These are phyloP conservation scores for Hyles euphorbiae DNA, from an alignment of 1,140 invertebrate species.

Conservation along the genomic window DNA sequence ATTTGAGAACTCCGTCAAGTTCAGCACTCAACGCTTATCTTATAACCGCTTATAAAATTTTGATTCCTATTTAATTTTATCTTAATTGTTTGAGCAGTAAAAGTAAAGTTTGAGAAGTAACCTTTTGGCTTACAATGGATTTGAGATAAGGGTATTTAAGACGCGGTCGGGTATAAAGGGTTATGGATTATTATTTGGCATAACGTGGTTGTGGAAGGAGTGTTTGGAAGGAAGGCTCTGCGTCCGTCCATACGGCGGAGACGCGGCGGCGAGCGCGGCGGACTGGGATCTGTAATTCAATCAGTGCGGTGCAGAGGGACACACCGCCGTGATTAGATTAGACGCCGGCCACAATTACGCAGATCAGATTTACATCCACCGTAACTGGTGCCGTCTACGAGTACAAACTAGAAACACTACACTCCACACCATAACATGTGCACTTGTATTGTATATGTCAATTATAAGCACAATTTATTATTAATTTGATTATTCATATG, in stretches of 20 bases:
- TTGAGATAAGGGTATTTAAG: constrained; percentile 20
- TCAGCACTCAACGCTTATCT: constrained; percentile 68
- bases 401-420: too few species aligned
- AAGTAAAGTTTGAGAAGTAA: constrained; percentile 46
- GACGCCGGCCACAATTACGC: constrained; percentile 68
- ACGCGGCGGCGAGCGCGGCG: constrained; percentile 16
- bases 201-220: too few species aligned
- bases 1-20: constrained; percentile 47
- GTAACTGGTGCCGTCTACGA: too few species aligned
- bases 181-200: too few species aligned
- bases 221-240: constrained; percentile 18
- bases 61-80: constrained; percentile 68
- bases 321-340: constrained; percentile 66
- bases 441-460: too few species aligned
- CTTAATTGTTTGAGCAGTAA: constrained; percentile 60
- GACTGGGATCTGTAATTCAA: constrained; percentile 59
- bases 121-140: constrained; percentile 32
- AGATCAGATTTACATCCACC: constrained; percentile 65
- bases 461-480: too few species aligned
- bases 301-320: constrained; percentile 59
- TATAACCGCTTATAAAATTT: constrained; percentile 62
- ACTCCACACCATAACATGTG: too few species aligned
- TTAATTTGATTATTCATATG: too few species aligned
- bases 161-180: neutral
- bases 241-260: constrained; percentile 31